Percentiles rank a stretch among this genome's conserved stretches.
Conservation (phyloP, 2,888 invertebrate species). For the Chymomyza caudatula region DNA sequence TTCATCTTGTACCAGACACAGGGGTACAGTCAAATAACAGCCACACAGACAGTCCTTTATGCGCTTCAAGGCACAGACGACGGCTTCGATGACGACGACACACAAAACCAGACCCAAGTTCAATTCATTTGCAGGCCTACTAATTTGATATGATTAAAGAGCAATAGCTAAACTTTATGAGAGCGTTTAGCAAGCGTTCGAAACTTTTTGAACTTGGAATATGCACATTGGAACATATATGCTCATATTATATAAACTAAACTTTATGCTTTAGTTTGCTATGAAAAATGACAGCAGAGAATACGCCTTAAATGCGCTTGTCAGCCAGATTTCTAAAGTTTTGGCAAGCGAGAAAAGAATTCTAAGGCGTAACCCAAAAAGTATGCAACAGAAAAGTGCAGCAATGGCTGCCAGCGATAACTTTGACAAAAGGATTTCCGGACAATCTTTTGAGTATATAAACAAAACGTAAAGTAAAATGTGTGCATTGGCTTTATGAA, state of each 20-base stretch:
- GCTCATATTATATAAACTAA: neutral
- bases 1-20: conserved; percentile 44
- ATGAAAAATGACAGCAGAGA: conserved; percentile 36
- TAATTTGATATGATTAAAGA: conserved; percentile 15
- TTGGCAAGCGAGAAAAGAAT: neutral
- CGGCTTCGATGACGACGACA: neutral
- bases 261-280: neutral
- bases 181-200: conserved; percentile 23
- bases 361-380: neutral
- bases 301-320: conserved; percentile 54
- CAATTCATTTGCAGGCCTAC: conserved; percentile 19
- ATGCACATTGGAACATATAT: neutral
- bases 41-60: conserved; percentile 13
- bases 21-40: neutral
- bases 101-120: conserved; percentile 2
- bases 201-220: conserved; percentile 40
- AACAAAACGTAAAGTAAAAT: neutral
- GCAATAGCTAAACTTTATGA: neutral
- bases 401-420: neutral
- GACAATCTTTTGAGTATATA: neutral
- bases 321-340: conserved; percentile 47
- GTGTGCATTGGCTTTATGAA: neutral
- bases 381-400: neutral
- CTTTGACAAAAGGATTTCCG: neutral
- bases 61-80: conserved; percentile 51